Base-by-base conservation (phyloP, 2,888 invertebrate species). In the Drosophila borborema region DNA sequence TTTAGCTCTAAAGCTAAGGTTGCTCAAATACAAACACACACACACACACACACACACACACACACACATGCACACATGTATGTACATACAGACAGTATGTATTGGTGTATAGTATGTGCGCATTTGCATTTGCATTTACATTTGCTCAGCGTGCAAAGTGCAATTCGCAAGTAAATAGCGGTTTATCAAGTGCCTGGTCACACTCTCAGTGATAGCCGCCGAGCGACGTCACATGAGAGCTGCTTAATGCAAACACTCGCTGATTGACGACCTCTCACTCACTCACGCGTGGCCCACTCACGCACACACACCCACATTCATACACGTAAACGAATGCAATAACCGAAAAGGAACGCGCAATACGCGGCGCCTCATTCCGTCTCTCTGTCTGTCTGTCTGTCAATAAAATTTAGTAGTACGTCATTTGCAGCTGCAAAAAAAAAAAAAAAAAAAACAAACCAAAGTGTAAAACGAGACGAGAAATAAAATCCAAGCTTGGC, bases 91-190 rank as follows among this genome's bases (percentile, higher is more conserved):
- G 20, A 20, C 28, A 28, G 4, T 54, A 14, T 23, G 10, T 62
- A 45, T 43, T 20, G 12, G 41, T 34, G 8, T 38, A 38, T 38
- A 38, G 38, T 41, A 55, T 41, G 20, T 40, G 41, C 40, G 59
- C 54, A 70, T 40, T 61, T 64, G 75, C 54, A 70, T 40, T 61
- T 62, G 75, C 75, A 74, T 40, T 58, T 67, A 71, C 75, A 74
- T 20, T 63, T 54, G 41, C 12, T 23, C 14, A 34, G 48, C 64
- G 85, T 74, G 63, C 85, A 83, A 84, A 80, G 84, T 84, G 73
- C 82, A 84, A 70, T 74, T 71, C 77, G 64, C 60, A 62, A 72
- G 70, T 75, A 73, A 72, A 73, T 71, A 73, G 63, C 54, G 53
- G 68, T 64, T 81, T 64, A 81, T 74, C 71, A 71, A 58, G 64